phyloP scores from a whole-genome alignment of 2,888 invertebrate species.

The Drosophila koepferae region DNA sequence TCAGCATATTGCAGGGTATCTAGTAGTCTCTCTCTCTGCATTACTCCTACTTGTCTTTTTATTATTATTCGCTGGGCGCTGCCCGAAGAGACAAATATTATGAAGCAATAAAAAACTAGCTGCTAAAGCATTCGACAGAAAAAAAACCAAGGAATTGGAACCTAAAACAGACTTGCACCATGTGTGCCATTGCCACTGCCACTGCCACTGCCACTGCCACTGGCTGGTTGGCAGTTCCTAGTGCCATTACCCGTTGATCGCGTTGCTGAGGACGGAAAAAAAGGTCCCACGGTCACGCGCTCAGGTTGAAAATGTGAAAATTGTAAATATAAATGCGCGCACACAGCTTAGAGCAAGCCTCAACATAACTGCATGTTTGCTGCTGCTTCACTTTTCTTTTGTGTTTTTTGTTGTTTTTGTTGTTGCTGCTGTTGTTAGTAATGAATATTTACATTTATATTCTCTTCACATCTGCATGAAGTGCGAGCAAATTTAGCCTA shows the following conservation, averaged over 20 bases:
- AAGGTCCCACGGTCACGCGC: slow-evolving; percentile 75
- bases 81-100: slow-evolving; percentile 44
- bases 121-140: slow-evolving; percentile 82
- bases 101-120: slow-evolving; percentile 80
- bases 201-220: not conserved
- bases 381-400: not conserved
- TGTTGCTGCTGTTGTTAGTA: slow-evolving; percentile 8
- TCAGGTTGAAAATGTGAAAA: slow-evolving; percentile 55
- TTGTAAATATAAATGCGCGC: slow-evolving; percentile 35
- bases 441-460: slow-evolving; percentile 35
- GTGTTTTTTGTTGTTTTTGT: not conserved
- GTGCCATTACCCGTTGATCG: slow-evolving; percentile 62
- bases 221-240: slow-evolving; percentile 75
- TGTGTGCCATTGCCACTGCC: slow-evolving; percentile 78
- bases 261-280: slow-evolving; percentile 18
- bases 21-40: not conserved
- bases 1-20: not conserved
- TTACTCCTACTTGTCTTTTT: slow-evolving; percentile 1
- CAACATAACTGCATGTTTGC: slow-evolving; percentile 11
- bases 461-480: slow-evolving; percentile 9
- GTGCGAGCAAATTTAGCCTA: slow-evolving; percentile 8
- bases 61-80: slow-evolving; percentile 43
- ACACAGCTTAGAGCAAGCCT: slow-evolving; percentile 31
- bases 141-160: slow-evolving; percentile 52
- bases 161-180: slow-evolving; percentile 81